Evolutionary conservation across 1,140 invertebrate genomes (phyloP), one percentile per base, ranked within the genome.

Genomic region (Hyposmocoma kahamanoa): DNA sequence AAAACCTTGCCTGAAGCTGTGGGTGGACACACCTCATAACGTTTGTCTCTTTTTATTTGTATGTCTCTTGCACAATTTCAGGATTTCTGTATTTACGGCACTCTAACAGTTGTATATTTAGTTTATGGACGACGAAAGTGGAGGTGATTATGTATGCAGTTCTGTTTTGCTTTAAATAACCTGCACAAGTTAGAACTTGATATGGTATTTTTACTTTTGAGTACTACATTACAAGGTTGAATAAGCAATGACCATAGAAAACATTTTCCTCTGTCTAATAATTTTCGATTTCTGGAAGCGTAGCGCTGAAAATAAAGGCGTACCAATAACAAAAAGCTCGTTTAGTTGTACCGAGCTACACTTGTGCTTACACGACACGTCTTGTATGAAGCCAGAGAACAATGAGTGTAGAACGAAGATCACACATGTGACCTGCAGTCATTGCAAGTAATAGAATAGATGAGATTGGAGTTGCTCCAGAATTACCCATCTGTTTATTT

Each of bases 321-420:
- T 2, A 15, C 11, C 18, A 36, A n/a, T 17, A 36, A 36, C 32
- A 36, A 36, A 36, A 36, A 36, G 32, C 32, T 36, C 13, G 32
- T 36, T 36, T 36, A 36, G 62, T 67, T 62, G 64, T 53, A 61
- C 67, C 49, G 51, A 56, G 57, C 65, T 62, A 59, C 56, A 70
- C 53, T 81, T 75, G 59, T 72, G 72, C 71, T 79, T 72, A 72
- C 65, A 58, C 53, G 68, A 72, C 78, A 79, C 75, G 78, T 84
- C 64, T 64, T 51, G 50, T 63, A 67, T 69, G 53, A 68, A 67
- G 54, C 58, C 60, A 36, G 57, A 56, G 67, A 78, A 80, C 72
- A 84, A 80, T 75, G 75, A 68, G 63, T 53, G 42, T 64, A 54
- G 49, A 71, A 50, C 57, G 52, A 71, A 73, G 69, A 80, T 80